Evolutionary conservation across 2,888 invertebrate species (phyloP).

Genomic region (Lithophane socia): DNA sequence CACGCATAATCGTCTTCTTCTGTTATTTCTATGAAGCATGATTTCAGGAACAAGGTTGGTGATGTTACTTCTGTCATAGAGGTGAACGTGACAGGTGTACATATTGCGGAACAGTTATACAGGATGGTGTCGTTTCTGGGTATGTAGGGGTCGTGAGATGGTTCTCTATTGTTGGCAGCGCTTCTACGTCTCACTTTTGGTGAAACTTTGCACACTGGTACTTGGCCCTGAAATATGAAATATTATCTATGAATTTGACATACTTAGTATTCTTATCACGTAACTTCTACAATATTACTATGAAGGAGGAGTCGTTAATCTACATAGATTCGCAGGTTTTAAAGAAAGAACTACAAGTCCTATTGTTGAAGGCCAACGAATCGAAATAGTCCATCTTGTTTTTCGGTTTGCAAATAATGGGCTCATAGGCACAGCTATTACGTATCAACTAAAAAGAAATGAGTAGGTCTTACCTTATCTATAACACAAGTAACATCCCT

Average conservation of each 20-base stretch:
- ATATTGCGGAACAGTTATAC: conserved; percentile 79
- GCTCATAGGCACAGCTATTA: not conserved
- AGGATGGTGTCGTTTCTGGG: conserved; percentile 76
- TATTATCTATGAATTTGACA: not conserved
- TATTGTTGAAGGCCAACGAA: not conserved
- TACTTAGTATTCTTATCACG: not conserved
- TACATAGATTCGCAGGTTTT: not conserved
- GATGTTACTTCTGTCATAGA: conserved; percentile 79
- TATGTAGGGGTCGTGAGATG: conserved; percentile 84
- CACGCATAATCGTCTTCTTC: conserved; percentile 72
- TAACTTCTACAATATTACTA: not conserved
- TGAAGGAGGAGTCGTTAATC: not conserved
- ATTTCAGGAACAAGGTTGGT: conserved; percentile 71
- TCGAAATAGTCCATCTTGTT: not conserved
- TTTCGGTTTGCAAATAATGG: not conserved
- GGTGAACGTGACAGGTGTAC: conserved; percentile 71
- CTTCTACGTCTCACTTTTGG: conserved; percentile 69
- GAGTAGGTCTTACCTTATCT: conserved; percentile 75
- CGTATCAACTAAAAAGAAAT: not conserved
- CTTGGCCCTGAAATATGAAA: conserved; percentile 76
- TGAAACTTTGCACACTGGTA: conserved; percentile 74
- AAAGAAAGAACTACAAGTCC: not conserved
- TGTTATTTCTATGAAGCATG: conserved; percentile 72
- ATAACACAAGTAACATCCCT: conserved; percentile 82
- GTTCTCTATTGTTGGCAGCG: conserved; percentile 64